These are phyloP conservation scores for Nasonovia ribisnigri DNA, from an alignment of 2,888 invertebrate species.

Conservation along the genomic window DNA sequence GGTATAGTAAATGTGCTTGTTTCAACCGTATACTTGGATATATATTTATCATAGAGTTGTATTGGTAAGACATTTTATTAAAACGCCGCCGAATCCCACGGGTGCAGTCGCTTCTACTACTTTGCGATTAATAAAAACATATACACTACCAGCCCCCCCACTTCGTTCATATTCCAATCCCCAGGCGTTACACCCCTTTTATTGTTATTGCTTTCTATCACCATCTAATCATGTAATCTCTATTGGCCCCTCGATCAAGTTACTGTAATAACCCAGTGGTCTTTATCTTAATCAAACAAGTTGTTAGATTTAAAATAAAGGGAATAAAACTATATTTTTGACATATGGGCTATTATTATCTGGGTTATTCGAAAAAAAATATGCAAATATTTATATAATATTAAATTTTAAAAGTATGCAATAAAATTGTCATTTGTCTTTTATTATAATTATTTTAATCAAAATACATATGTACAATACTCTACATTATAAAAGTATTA, in stretches of 20 bases:
- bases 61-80: constrained; percentile 49
- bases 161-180: constrained; percentile 48
- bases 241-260: constrained; percentile 59
- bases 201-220: constrained; percentile 59
- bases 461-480: neutral
- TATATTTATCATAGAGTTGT: neutral
- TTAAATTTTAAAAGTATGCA: neutral
- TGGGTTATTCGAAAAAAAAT: neutral
- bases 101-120: constrained; percentile 54
- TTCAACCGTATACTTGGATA: neutral
- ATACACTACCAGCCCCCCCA: constrained; percentile 30
- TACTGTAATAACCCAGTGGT: constrained; percentile 51
- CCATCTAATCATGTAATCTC: constrained; percentile 64
- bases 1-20: neutral
- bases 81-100: constrained; percentile 57
- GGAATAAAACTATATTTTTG: neutral
- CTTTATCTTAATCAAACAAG: constrained; percentile 60
- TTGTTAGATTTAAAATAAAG: constrained; percentile 51
- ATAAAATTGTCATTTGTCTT: neutral
- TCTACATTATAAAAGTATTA: neutral
- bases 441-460: neutral
- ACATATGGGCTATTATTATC: constrained; percentile 33
- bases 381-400: neutral
- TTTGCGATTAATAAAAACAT: constrained; percentile 63
- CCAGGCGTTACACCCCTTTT: constrained; percentile 56